Conservation (phyloP, 2,113 vertebrate genomes). For the Pseudopodoces humilis region DNA sequence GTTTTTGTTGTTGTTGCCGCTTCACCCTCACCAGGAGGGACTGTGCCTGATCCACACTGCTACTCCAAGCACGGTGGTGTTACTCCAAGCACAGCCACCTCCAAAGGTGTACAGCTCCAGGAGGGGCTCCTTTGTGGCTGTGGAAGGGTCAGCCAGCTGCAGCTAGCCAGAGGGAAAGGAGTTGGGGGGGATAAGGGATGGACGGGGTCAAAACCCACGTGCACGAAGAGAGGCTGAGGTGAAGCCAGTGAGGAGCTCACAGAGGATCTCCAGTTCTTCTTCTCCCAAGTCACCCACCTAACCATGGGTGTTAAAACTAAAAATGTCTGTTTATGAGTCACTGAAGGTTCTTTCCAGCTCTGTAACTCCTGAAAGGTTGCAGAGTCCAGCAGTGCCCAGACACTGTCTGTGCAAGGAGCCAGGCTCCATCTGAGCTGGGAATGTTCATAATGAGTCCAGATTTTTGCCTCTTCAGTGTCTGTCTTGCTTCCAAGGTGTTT, state of each 20-base stretch:
- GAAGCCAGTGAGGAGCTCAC: background rate
- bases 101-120: background rate
- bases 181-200: background rate
- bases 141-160: background rate
- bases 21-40: background rate
- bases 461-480: background rate
- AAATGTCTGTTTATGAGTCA: background rate
- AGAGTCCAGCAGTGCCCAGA: background rate
- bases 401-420: background rate
- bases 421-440: background rate
- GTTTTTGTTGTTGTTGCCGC: background rate
- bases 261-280: background rate
- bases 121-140: background rate
- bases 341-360: background rate
- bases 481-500: background rate
- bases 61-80: background rate
- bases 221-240: rapidly evolving
- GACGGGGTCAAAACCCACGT: rapidly evolving
- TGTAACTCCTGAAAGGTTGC: background rate
- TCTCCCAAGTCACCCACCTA: background rate
- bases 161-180: background rate
- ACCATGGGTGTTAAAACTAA: background rate
- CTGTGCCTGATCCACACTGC: background rate
- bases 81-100: background rate
- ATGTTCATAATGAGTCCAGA: background rate